A percentile compares a stretch with the other conserved stretches of the same genome.
These are phyloP conservation scores for Argya squamiceps DNA, from an alignment of 2,797 vertebrate species.

Conservation along the genomic window DNA sequence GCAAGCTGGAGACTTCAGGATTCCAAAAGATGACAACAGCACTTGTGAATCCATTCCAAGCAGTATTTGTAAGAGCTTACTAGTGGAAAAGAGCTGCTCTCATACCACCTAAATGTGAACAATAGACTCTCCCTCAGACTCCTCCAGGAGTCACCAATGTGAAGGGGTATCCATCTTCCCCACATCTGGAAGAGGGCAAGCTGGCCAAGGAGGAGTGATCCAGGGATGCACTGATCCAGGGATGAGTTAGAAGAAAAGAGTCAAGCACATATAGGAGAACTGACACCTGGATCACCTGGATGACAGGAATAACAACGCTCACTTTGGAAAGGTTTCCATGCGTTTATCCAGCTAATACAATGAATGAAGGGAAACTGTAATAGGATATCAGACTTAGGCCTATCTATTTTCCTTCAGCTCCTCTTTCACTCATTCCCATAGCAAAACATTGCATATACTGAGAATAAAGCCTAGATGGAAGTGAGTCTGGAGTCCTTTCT, in stretches of 20 bases:
- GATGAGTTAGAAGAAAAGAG: neutral
- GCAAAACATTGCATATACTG: neutral
- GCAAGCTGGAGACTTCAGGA: neutral
- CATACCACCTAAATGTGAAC: neutral
- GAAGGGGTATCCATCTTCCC: neutral
- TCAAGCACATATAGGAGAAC: neutral
- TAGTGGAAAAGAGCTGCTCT: neutral
- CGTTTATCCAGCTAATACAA: neutral
- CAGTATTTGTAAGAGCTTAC: neutral
- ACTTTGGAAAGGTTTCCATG: neutral
- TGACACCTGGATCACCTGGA: neutral
- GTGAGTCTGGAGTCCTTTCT: neutral
- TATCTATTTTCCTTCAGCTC: neutral
- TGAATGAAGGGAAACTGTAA: neutral
- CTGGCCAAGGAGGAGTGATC: neutral
- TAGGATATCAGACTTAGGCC: neutral
- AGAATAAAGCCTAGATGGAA: neutral
- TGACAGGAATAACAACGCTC: neutral
- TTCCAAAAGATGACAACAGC: constrained; percentile 30
- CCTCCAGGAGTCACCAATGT: neutral
- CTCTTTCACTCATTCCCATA: neutral
- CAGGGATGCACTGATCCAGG: neutral
- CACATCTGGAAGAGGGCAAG: neutral
- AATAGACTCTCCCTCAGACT: neutral
- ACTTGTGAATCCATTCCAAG: neutral